Base-by-base conservation (phyloP, 1,140 invertebrate species). In the Cyclargus thomasi region DNA sequence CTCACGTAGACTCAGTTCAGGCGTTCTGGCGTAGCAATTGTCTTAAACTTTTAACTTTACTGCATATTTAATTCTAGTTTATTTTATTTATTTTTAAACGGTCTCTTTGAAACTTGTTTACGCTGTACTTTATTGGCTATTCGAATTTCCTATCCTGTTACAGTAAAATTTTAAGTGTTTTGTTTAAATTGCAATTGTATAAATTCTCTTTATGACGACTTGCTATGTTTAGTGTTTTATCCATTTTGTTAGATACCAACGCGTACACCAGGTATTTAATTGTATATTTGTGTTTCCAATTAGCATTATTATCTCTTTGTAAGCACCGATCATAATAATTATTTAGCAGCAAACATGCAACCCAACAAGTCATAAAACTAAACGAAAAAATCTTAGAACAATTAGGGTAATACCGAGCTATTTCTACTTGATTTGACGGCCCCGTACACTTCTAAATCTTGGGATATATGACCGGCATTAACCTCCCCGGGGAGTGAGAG, bases 41-140 rank as follows among this genome's bases (percentile, higher is more conserved):
- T 59, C 55, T 59, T 59, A 59, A 59, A 59, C 55, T 59, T 59
- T 59, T 59, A 59, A 59, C 55, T 59, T 59, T 59, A 59, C 55
- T 59, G 55, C 55, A 22, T 59, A 59, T 59, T 59, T 59, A 59
- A 59, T 21, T 20, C 55, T 4, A 59, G 55, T 59, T 59, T 59
- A 21, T 59, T 59, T 20, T 59, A 55, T 18, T 55, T 55, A 59
- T 59, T 59, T 59, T 59, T 59, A 18, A 20, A 11, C 18, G 10
- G 55, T 59, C 10, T 21, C 20, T 21, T 20, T 20, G 55, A 21
- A 59, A 59, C 18, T 20, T 59, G 20, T 59, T 47, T 22, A 21
- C 10, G 8, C 0, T 47, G 11, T 39, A 39, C 10, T 39, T 39
- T 47, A 47, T 47, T 47, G 29, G 29, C 29, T 5, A 47, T 16